phyloP scores from a whole-genome alignment of 2,888 invertebrate genomes.

The Uloborus plumipes region DNA sequence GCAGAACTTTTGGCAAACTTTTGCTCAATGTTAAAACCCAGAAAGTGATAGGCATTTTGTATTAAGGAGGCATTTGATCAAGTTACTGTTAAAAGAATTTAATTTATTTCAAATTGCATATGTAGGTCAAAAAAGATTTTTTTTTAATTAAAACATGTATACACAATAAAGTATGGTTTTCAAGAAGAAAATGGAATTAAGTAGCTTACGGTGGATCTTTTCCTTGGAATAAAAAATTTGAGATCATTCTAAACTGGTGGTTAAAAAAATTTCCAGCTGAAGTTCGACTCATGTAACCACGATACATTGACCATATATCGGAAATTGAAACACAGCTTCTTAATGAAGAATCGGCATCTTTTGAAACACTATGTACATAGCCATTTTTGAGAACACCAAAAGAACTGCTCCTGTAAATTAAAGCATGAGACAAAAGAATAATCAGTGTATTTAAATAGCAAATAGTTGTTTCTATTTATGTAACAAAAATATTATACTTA shows the following conservation, averaged over 20 bases:
- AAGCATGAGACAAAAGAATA: background rate
- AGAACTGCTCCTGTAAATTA: constrained; percentile 13
- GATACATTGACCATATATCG: constrained; percentile 69
- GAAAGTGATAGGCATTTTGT: too few species aligned
- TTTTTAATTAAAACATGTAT: too few species aligned
- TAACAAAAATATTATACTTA: constrained; percentile 9
- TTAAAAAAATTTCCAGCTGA: constrained; percentile 71
- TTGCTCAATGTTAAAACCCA: too few species aligned
- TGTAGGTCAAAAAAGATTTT: too few species aligned
- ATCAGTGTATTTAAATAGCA: background rate
- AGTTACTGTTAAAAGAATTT: too few species aligned
- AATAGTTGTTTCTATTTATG: background rate
- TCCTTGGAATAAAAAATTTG: constrained; percentile 71
- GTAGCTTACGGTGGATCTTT: constrained; percentile 67
- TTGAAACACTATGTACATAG: constrained; percentile 12
- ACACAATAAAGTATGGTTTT: background rate
- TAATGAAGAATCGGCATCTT: constrained; percentile 7
- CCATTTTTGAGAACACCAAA: constrained; percentile 17
- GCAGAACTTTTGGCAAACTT: too few species aligned
- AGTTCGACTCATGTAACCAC: constrained; percentile 69
- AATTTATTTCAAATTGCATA: too few species aligned
- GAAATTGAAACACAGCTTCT: constrained; percentile 14
- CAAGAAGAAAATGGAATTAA: background rate
- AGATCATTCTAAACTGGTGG: constrained; percentile 71
- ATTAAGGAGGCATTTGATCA: too few species aligned